Percentiles rank a stretch among this genome's conserved stretches.
These are phyloP conservation scores for Dioctria rufipes DNA, from an alignment of 2,888 invertebrate species.

Conservation along the genomic window DNA sequence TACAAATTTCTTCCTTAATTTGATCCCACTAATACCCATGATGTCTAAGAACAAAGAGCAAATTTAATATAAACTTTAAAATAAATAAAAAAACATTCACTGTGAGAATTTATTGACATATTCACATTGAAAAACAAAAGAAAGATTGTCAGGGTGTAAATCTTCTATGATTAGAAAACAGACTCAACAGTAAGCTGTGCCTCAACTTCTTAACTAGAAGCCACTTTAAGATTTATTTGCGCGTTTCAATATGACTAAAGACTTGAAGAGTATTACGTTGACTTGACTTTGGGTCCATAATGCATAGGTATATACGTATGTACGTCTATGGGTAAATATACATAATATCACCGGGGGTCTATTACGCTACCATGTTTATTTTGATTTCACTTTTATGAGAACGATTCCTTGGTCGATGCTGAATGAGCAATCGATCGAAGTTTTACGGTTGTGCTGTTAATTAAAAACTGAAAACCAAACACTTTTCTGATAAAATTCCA, in stretches of 20 bases:
- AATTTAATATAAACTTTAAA: too few relatives aligned
- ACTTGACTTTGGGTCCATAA: neutral
- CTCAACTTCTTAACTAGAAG: neutral
- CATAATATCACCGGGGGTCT: neutral
- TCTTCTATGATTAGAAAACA: neutral
- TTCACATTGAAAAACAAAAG: neutral
- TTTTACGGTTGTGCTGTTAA: slow-evolving; percentile 33
- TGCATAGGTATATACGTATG: too few relatives aligned
- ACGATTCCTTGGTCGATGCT: slow-evolving; percentile 9
- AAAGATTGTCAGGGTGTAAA: slow-evolving; percentile 1
- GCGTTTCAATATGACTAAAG: neutral
- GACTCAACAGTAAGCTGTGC: neutral
- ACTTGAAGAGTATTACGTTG: neutral
- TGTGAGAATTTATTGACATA: neutral
- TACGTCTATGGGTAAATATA: too few relatives aligned
- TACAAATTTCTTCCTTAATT: too few relatives aligned
- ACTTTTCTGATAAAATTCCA: slow-evolving; percentile 44
- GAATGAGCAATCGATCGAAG: slow-evolving; percentile 16
- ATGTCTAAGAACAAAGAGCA: too few relatives aligned
- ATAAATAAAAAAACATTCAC: too few relatives aligned
- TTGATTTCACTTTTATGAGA: slow-evolving; percentile 26
- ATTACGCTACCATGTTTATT: slow-evolving; percentile 33
- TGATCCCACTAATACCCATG: too few relatives aligned
- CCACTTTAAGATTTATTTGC: slow-evolving; percentile 6
- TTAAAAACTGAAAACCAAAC: slow-evolving; percentile 43